Evolutionary conservation across 2,113 vertebrate species (phyloP).

Genomic region (Vimba vimba): DNA sequence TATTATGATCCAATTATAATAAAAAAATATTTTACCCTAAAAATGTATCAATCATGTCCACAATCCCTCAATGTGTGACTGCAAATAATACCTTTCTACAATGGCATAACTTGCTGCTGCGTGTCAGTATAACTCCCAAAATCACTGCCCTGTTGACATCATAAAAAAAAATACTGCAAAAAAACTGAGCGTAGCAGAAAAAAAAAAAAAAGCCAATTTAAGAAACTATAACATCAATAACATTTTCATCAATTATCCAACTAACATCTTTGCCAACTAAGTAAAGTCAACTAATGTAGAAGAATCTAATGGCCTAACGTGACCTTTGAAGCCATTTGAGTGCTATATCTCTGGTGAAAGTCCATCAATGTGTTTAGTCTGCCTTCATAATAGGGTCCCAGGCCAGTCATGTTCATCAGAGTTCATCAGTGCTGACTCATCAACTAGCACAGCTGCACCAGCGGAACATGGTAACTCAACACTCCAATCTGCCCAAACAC

Average conservation of each 20-base stretch:
- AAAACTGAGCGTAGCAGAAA: background rate
- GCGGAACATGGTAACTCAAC: background rate
- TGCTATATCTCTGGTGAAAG: background rate
- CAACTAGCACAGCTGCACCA: constrained; percentile 4
- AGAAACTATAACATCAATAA: background rate
- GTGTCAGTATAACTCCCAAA: too few relatives aligned
- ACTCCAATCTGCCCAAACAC: constrained; percentile 2
- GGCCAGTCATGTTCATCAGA: background rate
- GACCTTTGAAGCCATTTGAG: background rate
- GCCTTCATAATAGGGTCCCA: constrained; percentile 10
- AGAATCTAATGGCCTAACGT: background rate
- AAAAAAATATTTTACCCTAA: background rate
- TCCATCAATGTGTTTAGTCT: constrained; percentile 1
- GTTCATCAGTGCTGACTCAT: constrained; percentile 1
- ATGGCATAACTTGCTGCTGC: too few relatives aligned
- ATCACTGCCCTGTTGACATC: background rate
- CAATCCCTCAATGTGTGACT: too few relatives aligned
- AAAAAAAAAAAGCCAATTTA: background rate
- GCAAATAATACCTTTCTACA: too few relatives aligned
- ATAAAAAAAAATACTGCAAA: background rate
- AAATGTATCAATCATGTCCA: background rate
- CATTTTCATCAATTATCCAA: background rate
- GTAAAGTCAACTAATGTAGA: background rate
- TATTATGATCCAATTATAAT: background rate
- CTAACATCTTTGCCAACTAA: background rate